These are phyloP conservation scores for Cotesia glomerata DNA, from an alignment of 1,140 invertebrate species.

Conservation along the genomic window DNA sequence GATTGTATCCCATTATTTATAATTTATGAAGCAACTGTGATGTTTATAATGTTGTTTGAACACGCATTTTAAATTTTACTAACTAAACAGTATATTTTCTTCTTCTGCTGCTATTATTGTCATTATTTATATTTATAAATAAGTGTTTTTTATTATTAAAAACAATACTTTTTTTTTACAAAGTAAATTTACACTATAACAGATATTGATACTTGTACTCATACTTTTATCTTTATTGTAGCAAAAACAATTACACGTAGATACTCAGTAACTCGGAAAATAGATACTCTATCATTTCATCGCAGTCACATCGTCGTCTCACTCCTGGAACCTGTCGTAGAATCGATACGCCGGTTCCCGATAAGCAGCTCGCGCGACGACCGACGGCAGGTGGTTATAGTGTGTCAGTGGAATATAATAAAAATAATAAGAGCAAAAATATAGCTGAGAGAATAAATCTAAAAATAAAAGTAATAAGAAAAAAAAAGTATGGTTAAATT, in stretches of 20 bases:
- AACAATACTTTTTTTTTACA: too few species aligned
- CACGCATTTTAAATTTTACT: too few species aligned
- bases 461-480: neutral
- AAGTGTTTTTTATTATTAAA: too few species aligned
- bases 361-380: slow-evolving; percentile 26
- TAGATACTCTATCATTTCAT: slow-evolving; percentile 26
- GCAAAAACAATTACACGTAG: too few species aligned
- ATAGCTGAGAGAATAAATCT: neutral
- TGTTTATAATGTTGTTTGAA: too few species aligned
- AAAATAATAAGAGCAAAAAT: neutral
- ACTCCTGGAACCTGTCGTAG: slow-evolving; percentile 37
- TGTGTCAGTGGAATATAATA: neutral
- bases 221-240: too few species aligned
- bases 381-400: slow-evolving; percentile 43
- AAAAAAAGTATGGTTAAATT: neutral
- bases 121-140: too few species aligned
- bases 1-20: neutral
- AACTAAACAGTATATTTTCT: too few species aligned
- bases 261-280: too few species aligned
- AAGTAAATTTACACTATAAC: too few species aligned
- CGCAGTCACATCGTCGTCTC: slow-evolving; percentile 21
- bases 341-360: slow-evolving; percentile 43
- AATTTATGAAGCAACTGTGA: neutral
- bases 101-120: too few species aligned
- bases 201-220: too few species aligned